Conservation (phyloP, 2,888 invertebrate genomes). For the Ectemnius cavifrons region DNA sequence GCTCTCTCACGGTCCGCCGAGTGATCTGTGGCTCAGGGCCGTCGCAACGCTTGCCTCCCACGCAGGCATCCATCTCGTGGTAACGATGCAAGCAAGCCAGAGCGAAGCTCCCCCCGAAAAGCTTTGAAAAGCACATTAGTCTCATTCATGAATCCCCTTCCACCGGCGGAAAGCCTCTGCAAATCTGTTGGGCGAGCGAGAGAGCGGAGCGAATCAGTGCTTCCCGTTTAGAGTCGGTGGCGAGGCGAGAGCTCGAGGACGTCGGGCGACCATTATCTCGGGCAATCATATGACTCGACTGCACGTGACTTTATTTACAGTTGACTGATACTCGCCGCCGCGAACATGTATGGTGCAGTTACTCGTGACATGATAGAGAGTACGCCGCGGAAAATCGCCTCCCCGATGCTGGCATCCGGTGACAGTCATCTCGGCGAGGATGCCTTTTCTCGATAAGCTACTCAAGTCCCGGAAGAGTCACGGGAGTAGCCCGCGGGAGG, state of each 20-base stretch:
- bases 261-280: slow-evolving; percentile 56
- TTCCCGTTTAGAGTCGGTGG: no score
- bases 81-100: not conserved
- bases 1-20: slow-evolving; percentile 9
- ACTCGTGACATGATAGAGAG: slow-evolving; percentile 66
- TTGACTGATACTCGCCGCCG: slow-evolving; percentile 64
- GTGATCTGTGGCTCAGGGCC: not conserved
- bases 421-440: slow-evolving; percentile 75
- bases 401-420: slow-evolving; percentile 64
- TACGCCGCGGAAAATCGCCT: slow-evolving; percentile 57
- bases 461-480: slow-evolving; percentile 82
- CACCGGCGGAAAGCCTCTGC: not conserved
- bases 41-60: not conserved
- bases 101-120: not conserved
- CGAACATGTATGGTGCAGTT: slow-evolving; percentile 71
- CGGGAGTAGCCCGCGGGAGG: slow-evolving; percentile 37
- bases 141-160: slow-evolving; percentile 6
- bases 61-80: not conserved
- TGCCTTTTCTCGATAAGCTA: slow-evolving; percentile 88
- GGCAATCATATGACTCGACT: slow-evolving; percentile 76
- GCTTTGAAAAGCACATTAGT: not conserved
- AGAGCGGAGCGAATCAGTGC: not conserved
- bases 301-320: slow-evolving; percentile 79
- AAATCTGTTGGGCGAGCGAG: not conserved
- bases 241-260: slow-evolving; percentile 15